phyloP scores from a whole-genome alignment of 2,797 vertebrate species.

The Poecilia velifera region DNA sequence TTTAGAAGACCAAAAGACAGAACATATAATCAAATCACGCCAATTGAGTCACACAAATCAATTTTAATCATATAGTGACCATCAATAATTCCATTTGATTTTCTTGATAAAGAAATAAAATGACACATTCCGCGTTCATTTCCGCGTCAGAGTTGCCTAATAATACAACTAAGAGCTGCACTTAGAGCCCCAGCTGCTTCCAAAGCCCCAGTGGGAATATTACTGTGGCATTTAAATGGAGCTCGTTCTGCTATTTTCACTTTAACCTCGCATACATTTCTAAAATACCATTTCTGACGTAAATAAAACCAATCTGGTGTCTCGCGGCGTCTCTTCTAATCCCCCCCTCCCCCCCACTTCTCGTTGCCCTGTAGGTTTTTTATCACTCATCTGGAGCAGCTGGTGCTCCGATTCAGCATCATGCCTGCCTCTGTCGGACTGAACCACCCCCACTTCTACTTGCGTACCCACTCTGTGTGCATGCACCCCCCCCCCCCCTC shows the following conservation, averaged over 20 bases:
- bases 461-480: not conserved
- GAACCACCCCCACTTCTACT: conserved; percentile 17
- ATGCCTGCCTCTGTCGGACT: conserved; percentile 30
- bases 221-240: conserved; percentile 41
- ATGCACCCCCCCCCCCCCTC: too few relatives aligned
- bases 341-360: not conserved
- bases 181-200: conserved; percentile 22
- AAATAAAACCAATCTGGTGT: not conserved
- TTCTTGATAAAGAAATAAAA: not conserved
- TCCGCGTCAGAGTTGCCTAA: not conserved
- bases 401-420: conserved; percentile 48
- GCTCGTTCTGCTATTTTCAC: conserved; percentile 44
- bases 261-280: conserved; percentile 28
- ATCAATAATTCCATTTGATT: not conserved
- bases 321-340: not conserved
- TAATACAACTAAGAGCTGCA: conserved; percentile 5
- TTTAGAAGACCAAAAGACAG: not conserved
- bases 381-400: conserved; percentile 43
- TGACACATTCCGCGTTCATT: not conserved
- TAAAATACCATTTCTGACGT: not conserved
- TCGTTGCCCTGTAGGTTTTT: conserved; percentile 27
- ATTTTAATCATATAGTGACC: not conserved
- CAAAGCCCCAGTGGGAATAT: conserved; percentile 27
- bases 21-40: not conserved
- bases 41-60: not conserved